Percentiles rank a stretch among this genome's conserved stretches.
Conservation (phyloP, 2,113 vertebrate species). For the Microtus montanus region DNA sequence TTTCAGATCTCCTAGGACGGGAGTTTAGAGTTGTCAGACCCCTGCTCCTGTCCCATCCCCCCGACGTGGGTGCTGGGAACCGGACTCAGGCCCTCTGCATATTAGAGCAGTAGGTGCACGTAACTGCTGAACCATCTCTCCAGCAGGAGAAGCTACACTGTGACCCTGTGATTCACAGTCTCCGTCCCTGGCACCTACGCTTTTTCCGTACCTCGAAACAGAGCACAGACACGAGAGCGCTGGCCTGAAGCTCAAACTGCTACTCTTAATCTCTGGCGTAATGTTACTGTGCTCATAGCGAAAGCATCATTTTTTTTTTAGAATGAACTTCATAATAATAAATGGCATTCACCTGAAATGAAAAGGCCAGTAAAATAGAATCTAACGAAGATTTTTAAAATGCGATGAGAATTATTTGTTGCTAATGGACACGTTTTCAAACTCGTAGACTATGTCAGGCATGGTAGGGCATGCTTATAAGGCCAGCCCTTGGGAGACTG, state of each 20-base stretch:
- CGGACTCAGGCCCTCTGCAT: no score
- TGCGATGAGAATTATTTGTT: constrained; percentile 23
- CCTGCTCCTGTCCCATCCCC: neutral
- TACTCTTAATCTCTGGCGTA: neutral
- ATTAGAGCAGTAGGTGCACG: no score
- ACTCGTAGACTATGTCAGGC: neutral
- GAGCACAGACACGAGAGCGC: neutral
- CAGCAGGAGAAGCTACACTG: neutral
- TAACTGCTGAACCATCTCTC: neutral
- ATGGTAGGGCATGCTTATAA: neutral
- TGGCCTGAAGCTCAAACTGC: neutral
- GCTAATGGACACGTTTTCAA: neutral
- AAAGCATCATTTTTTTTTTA: constrained; percentile 27
- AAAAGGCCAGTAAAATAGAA: neutral
- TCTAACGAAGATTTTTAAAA: constrained; percentile 32
- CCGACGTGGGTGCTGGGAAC: neutral
- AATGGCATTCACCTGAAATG: neutral
- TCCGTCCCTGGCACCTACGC: neutral
- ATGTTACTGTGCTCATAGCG: neutral
- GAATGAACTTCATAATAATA: neutral
- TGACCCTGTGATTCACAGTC: neutral
- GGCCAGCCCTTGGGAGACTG: neutral
- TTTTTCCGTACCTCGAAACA: neutral
- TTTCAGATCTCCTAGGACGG: neutral
- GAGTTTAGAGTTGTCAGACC: neutral